These are phyloP conservation scores for Eudasyphora cyanicolor DNA, from an alignment of 2,888 invertebrate species.

Conservation along the genomic window DNA sequence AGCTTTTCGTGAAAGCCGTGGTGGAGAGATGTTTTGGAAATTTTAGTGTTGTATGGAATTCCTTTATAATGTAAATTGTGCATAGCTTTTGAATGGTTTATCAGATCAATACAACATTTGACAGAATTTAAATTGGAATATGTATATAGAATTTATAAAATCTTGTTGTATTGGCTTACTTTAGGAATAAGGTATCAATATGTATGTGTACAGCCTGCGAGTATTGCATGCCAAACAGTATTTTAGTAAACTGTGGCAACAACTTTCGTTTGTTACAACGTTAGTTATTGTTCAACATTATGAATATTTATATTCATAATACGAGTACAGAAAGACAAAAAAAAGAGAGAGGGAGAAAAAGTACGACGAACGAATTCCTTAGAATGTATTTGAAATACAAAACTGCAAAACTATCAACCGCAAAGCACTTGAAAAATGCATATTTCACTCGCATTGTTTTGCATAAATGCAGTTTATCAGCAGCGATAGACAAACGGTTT, in stretches of 20 bases:
- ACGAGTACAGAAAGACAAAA: too few relatives aligned
- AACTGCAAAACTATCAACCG: slow-evolving; percentile 44
- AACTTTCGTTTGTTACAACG: slow-evolving; percentile 4
- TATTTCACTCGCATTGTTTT: slow-evolving; percentile 45
- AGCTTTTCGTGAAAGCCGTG: too few relatives aligned
- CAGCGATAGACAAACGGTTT: slow-evolving; percentile 47
- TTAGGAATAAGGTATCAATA: too few relatives aligned
- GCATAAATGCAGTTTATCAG: slow-evolving; percentile 34
- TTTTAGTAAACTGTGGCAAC: neutral
- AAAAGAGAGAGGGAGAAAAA: too few relatives aligned
- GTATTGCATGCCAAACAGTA: neutral
- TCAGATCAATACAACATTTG: neutral
- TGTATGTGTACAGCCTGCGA: neutral
- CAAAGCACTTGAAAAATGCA: slow-evolving; percentile 50
- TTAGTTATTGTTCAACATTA: slow-evolving; percentile 30
- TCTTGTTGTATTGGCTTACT: too few relatives aligned
- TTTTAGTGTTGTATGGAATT: too few relatives aligned
- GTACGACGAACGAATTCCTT: neutral
- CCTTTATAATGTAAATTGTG: too few relatives aligned
- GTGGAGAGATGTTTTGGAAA: too few relatives aligned
- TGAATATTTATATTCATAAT: slow-evolving; percentile 30
- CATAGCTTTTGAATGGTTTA: too few relatives aligned
- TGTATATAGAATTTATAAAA: too few relatives aligned
- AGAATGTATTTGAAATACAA: slow-evolving; percentile 27
- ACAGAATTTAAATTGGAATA: too few relatives aligned